Conservation (phyloP, 2,113 vertebrate genomes). For the Erythrocebus patas region DNA sequence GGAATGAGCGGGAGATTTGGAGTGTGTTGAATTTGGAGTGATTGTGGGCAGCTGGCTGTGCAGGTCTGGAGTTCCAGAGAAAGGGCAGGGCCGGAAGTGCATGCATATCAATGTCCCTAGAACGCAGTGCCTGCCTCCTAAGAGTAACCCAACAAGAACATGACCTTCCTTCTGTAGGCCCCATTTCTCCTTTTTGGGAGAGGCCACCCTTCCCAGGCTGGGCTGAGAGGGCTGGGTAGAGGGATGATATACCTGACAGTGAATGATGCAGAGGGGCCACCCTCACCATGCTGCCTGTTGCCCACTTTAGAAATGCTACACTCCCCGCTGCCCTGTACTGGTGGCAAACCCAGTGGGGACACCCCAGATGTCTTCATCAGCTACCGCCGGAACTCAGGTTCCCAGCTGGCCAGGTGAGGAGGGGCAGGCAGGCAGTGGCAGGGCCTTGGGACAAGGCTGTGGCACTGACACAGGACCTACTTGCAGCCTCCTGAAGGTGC, state of each 20-base stretch:
- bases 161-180: background rate
- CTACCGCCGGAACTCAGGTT: conserved; percentile 94
- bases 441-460: background rate
- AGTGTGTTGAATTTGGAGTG: background rate
- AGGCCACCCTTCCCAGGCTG: background rate
- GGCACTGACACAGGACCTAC: background rate
- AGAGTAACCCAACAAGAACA: background rate
- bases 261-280: background rate
- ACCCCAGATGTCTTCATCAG: conserved; percentile 97
- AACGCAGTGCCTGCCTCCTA: background rate
- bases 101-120: background rate
- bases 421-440: background rate
- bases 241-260: background rate
- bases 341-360: conserved; percentile 79
- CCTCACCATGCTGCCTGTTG: background rate
- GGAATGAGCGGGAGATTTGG: background rate
- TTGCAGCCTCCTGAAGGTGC: conserved; percentile 95
- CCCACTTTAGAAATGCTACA: conserved; percentile 82
- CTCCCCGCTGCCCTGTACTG: conserved; percentile 83
- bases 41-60: background rate
- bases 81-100: background rate
- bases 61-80: background rate
- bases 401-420: conserved; percentile 95
- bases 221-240: background rate
- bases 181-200: background rate